These are phyloP conservation scores for Orchestes rusci DNA, from an alignment of 2,888 invertebrate genomes.

Conservation along the genomic window DNA sequence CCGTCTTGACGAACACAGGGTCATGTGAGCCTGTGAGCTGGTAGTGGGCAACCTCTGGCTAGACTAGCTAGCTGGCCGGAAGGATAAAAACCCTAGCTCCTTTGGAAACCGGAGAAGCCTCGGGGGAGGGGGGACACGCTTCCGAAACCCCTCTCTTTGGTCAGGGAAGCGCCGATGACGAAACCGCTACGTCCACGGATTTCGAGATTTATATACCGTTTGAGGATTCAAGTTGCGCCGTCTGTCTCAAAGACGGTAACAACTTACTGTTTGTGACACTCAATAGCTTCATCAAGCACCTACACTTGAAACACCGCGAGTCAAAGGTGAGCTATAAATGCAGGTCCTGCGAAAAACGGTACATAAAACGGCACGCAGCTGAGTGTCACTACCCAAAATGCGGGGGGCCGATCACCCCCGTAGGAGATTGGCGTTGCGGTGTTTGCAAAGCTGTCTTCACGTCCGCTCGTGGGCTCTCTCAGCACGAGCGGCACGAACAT, in stretches of 20 bases:
- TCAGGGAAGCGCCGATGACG: neutral
- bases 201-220: conserved; percentile 1
- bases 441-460: neutral
- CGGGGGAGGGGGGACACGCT: neutral
- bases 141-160: neutral
- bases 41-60: neutral
- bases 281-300: neutral
- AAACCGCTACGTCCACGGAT: neutral
- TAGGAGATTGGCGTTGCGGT: neutral
- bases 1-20: neutral
- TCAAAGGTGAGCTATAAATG: neutral
- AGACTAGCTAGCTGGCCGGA: neutral
- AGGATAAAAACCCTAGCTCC: neutral
- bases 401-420: neutral
- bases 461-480: conserved; percentile 1
- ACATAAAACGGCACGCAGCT: neutral
- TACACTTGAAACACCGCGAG: neutral
- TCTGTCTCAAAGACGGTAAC: neutral
- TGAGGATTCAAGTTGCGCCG: neutral
- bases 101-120: too few species aligned
- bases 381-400: neutral
- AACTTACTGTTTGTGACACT: neutral
- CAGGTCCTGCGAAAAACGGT: neutral
- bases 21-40: too few species aligned
- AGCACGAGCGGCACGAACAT: conserved; percentile 1